Base-by-base conservation (phyloP, 2,888 invertebrate species). In the Dysmachus trigonus region DNA sequence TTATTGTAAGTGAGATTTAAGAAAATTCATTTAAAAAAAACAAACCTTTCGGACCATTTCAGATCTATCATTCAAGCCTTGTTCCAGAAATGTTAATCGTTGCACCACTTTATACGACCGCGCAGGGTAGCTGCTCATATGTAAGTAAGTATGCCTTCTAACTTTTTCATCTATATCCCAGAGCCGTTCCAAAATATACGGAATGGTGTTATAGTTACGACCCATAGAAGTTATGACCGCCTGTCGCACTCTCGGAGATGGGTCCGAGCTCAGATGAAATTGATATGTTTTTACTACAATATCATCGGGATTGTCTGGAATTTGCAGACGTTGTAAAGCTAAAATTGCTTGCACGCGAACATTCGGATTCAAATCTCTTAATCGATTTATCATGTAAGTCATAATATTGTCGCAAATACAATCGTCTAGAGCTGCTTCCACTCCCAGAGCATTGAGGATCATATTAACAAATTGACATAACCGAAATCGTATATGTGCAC, bases 121-220 rank as follows among this genome's bases (percentile, higher is more conserved):
- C 8, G 92, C 92, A 1, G 92, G 91, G 84, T 91, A 92, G 77
- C 91, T 92, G 87, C 92, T 91, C 91, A 92, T 91, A 92, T 93
- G 89, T 92, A 94, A 87, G 88, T 92, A 92, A 0, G 92, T 92
- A 81, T 92, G 92, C 0, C 92, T 90, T 0, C 98, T 93, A 0
- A 98, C 97, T 38, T 94, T 94, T 86, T 95, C 95, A 89, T 96
- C 96, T 0, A 96, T 94, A 91, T 98, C 98, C 89, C 95, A 94
- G 0, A 96, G 93, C 1, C 97, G 93, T 87, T 94, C 94, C 77
- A 97, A 89, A 38, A 97, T 95, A 87, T 94, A 94, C 0, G 94
- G 94, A 1, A 97, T 93, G 2, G 96, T 96, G 72, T 94, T 93
- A 71, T 94, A 94, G 88, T 95, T 95, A 33, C 95, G 94, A 0